Conservation (phyloP, 2,797 vertebrate genomes). For the Chaetodon trifasciatus region DNA sequence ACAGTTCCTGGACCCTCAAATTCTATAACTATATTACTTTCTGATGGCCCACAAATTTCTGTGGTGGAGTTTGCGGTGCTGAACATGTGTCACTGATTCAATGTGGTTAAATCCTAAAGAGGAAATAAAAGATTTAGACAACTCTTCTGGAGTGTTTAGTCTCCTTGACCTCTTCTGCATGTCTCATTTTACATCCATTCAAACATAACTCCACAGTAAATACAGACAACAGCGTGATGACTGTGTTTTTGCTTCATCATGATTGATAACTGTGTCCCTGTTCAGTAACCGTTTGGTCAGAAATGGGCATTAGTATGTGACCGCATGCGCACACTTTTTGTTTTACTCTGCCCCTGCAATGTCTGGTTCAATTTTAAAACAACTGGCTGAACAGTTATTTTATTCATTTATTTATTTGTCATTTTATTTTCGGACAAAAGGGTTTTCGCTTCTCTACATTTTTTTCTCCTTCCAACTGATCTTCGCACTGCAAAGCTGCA, state of each 20-base stretch:
- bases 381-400: not conserved
- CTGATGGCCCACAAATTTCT: not conserved
- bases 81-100: not conserved
- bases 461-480: not conserved
- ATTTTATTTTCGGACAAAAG: not conserved
- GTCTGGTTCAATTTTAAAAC: not conserved
- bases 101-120: not conserved
- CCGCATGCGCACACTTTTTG: too few species aligned
- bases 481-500: not conserved
- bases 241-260: not conserved
- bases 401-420: not conserved
- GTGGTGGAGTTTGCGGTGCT: not conserved
- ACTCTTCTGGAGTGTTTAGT: not conserved
- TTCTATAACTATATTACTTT: not conserved
- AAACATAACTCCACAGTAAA: not conserved
- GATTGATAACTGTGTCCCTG: not conserved
- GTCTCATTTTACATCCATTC: slow-evolving; percentile 9
- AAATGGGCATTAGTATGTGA: not conserved
- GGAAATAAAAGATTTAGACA: not conserved
- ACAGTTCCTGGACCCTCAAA: not conserved
- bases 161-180: not conserved
- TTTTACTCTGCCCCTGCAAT: too few species aligned
- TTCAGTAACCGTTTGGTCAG: not conserved
- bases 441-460: not conserved
- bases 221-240: not conserved